Conservation (phyloP, 1,140 invertebrate genomes). For the Phocides pigmalion region DNA sequence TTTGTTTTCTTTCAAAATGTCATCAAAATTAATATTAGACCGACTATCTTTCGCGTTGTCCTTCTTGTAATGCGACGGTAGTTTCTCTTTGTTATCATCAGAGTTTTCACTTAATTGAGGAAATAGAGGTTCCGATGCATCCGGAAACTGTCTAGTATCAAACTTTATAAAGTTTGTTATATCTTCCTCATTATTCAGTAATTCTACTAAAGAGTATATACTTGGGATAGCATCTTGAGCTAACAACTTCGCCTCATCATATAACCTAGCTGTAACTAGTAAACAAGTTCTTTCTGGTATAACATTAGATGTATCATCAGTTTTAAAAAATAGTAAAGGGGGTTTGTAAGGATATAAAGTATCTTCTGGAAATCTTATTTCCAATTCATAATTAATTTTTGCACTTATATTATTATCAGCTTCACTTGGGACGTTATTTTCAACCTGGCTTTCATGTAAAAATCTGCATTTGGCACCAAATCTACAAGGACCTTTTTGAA, state of each 20-base stretch:
- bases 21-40: constrained; percentile 78
- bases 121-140: constrained; percentile 67
- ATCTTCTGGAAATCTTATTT: constrained; percentile 89
- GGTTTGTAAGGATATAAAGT: constrained; percentile 89
- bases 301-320: constrained; percentile 76
- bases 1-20: constrained; percentile 85
- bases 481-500: constrained; percentile 87
- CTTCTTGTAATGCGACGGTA: constrained; percentile 86
- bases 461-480: constrained; percentile 89
- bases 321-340: constrained; percentile 88
- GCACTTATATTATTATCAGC: constrained; percentile 48
- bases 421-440: constrained; percentile 35
- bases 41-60: constrained; percentile 83
- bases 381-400: constrained; percentile 85
- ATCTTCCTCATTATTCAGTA: constrained; percentile 88
- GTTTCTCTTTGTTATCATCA: constrained; percentile 54
- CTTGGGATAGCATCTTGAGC: constrained; percentile 87
- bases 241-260: constrained; percentile 86
- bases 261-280: constrained; percentile 86
- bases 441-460: constrained; percentile 85
- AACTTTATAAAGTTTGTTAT: constrained; percentile 85
- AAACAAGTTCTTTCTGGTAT: constrained; percentile 86
- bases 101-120: constrained; percentile 71
- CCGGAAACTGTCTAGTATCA: constrained; percentile 84
- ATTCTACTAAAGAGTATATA: constrained; percentile 88